Percentiles rank a stretch among this genome's conserved stretches.
These are phyloP conservation scores for Lasioglossum morio DNA, from an alignment of 2,888 invertebrate genomes.

Conservation along the genomic window DNA sequence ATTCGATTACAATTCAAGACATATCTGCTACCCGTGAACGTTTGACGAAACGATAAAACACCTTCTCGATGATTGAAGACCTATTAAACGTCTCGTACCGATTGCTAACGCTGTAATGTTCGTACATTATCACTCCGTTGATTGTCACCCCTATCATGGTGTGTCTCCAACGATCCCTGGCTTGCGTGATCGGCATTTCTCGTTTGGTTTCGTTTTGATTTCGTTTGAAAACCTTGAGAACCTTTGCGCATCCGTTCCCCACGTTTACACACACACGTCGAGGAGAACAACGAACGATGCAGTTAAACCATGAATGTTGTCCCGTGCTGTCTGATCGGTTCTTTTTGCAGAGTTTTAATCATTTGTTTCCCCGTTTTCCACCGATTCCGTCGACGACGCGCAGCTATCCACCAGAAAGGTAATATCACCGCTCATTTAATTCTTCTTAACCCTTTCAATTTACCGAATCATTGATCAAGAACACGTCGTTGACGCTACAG, in stretches of 20 bases:
- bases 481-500: background rate
- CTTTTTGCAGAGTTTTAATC: conserved; percentile 75
- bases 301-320: conserved; percentile 59
- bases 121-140: conserved; percentile 33
- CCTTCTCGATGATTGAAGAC: background rate
- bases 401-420: conserved; percentile 81
- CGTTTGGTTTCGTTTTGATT: conserved; percentile 15
- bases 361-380: conserved; percentile 78
- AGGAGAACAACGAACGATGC: conserved; percentile 13
- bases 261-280: conserved; percentile 17
- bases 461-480: background rate
- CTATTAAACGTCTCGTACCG: background rate
- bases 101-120: conserved; percentile 21
- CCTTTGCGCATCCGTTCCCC: background rate
- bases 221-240: background rate
- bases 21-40: background rate
- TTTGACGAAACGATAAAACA: background rate
- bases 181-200: conserved; percentile 25
- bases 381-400: conserved; percentile 78
- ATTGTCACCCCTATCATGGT: background rate
- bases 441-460: conserved; percentile 57
- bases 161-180: conserved; percentile 24
- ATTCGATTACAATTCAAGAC: background rate
- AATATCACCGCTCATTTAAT: conserved; percentile 74
- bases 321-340: conserved; percentile 70